Conservation (phyloP, 2,113 vertebrate genomes). For the Sceloporus undulatus region DNA sequence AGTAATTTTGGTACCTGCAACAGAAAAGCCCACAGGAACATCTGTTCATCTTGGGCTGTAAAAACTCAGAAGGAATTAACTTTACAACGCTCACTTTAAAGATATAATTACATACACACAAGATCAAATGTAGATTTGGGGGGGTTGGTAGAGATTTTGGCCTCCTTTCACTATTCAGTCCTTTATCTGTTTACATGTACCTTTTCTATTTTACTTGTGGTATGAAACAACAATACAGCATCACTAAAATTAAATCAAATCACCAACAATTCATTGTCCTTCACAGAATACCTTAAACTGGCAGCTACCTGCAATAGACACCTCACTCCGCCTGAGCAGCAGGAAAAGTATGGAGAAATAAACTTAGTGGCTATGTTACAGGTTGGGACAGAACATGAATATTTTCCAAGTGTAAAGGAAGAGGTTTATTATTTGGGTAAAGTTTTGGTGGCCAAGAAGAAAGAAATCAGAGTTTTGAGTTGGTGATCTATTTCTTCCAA, state of each 20-base stretch:
- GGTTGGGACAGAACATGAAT: background rate
- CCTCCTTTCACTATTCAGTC: too few relatives aligned
- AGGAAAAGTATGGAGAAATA: background rate
- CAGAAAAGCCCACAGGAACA: background rate
- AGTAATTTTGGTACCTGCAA: background rate
- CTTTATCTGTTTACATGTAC: too few relatives aligned
- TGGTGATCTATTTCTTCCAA: background rate
- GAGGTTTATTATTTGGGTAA: background rate
- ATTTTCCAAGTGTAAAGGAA: background rate
- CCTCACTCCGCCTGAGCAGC: background rate
- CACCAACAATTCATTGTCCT: background rate
- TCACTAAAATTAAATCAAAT: background rate
- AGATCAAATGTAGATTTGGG: too few relatives aligned
- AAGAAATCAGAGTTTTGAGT: background rate
- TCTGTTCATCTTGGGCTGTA: background rate
- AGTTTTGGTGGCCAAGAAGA: background rate
- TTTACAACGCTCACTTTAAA: too few relatives aligned
- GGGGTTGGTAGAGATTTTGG: too few relatives aligned
- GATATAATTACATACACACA: too few relatives aligned
- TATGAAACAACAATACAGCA: too few relatives aligned
- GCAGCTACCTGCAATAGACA: background rate
- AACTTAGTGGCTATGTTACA: background rate
- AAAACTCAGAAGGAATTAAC: background rate
- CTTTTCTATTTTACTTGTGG: too few relatives aligned
- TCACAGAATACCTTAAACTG: background rate